Conservation (phyloP, 2,797 vertebrate genomes). For the Adelosebastes latens region DNA sequence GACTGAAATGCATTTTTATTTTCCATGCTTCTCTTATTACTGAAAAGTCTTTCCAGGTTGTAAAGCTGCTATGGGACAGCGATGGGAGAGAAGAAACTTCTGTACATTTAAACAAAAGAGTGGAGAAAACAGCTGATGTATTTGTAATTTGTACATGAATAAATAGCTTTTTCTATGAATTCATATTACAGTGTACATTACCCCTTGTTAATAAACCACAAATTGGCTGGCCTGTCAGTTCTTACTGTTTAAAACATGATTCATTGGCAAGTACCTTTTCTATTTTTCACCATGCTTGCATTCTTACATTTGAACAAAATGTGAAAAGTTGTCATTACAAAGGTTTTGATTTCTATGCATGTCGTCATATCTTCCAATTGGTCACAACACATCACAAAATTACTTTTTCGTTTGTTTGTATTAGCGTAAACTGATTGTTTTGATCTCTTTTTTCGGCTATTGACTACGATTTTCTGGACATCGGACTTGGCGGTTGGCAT, state of each 20-base stretch:
- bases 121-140: slow-evolving; percentile 81
- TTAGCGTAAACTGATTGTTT: too few species aligned
- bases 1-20: slow-evolving; percentile 71
- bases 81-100: slow-evolving; percentile 81
- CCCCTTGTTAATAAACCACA: slow-evolving; percentile 89
- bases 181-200: slow-evolving; percentile 93
- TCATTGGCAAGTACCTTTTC: background rate
- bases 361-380: background rate
- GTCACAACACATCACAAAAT: background rate
- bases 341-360: background rate
- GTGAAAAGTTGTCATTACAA: background rate
- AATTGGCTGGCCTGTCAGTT: slow-evolving; percentile 54
- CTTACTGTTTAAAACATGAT: background rate
- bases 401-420: background rate
- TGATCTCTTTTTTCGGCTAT: background rate
- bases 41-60: slow-evolving; percentile 88
- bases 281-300: background rate
- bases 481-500: background rate
- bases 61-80: slow-evolving; percentile 90
- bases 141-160: slow-evolving; percentile 93
- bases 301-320: background rate
- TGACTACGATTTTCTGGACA: background rate
- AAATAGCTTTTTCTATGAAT: slow-evolving; percentile 88
- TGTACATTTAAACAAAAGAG: slow-evolving; percentile 89
- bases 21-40: slow-evolving; percentile 82